These are phyloP conservation scores for Trachops cirrhosus DNA, from an alignment of 2,797 vertebrate genomes.

Conservation along the genomic window DNA sequence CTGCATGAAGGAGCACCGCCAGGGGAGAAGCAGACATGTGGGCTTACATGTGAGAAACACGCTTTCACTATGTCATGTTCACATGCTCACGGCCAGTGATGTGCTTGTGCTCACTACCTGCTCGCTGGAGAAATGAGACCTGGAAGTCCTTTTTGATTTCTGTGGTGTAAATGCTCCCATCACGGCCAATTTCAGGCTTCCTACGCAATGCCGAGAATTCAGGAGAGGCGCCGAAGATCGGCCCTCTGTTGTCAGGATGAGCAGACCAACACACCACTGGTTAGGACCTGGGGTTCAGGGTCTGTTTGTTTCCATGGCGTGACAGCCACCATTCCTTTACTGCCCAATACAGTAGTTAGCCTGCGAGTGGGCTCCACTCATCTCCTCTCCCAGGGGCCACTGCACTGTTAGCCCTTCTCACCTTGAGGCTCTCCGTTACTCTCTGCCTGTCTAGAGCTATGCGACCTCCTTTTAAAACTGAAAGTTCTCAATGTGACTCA, in stretches of 20 bases:
- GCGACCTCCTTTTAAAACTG: not conserved
- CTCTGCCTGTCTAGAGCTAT: too few relatives aligned
- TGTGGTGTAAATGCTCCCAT: not conserved
- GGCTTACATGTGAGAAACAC: not conserved
- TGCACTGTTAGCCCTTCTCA: accelerated
- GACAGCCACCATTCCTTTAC: not conserved
- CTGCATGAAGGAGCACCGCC: not conserved
- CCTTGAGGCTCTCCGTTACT: not conserved
- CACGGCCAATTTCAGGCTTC: not conserved
- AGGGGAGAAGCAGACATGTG: not conserved
- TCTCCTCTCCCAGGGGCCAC: accelerated
- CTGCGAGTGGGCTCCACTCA: accelerated
- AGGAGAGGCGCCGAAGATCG: not conserved
- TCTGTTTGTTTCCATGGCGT: not conserved
- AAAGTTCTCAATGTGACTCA: not conserved
- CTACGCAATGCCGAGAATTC: not conserved
- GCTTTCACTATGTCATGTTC: not conserved
- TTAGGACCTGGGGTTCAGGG: not conserved
- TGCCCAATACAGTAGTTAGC: too few relatives aligned
- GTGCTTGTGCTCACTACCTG: not conserved
- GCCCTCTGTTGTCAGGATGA: too few relatives aligned
- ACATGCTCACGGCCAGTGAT: not conserved
- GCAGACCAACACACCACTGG: accelerated
- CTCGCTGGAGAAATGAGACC: not conserved
- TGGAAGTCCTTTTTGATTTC: not conserved